Evolutionary conservation across 2,113 vertebrate species (phyloP).

Genomic region (Alosa alosa): DNA sequence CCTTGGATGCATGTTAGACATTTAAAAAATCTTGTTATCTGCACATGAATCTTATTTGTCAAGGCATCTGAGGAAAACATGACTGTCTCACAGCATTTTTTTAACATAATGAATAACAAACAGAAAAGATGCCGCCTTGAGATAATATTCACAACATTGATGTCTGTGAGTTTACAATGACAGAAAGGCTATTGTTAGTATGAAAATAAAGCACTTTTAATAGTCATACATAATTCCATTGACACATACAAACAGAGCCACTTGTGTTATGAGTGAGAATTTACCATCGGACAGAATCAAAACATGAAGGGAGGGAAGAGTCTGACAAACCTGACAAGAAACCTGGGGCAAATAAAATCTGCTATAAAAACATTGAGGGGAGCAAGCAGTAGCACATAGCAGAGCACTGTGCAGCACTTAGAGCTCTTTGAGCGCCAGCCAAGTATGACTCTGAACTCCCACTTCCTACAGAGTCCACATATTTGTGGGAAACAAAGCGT

Average conservation of each 20-base stretch:
- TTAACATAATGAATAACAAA: not conserved
- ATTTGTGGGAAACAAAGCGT: slow-evolving; percentile 16
- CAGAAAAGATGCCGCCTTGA: not conserved
- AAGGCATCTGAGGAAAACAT: not conserved
- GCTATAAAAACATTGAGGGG: not conserved
- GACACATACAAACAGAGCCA: slow-evolving; percentile 48
- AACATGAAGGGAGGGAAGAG: not conserved
- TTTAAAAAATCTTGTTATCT: too few relatives aligned
- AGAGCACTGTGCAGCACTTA: not conserved
- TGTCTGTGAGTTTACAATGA: not conserved
- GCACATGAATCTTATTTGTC: too few relatives aligned
- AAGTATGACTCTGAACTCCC: not conserved
- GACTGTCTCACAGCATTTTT: not conserved
- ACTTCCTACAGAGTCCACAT: slow-evolving; percentile 5
- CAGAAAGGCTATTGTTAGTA: slow-evolving; percentile 36
- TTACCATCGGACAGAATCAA: not conserved
- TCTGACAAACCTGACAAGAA: not conserved
- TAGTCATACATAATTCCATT: slow-evolving; percentile 58
- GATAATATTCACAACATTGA: not conserved
- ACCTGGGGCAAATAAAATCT: not conserved
- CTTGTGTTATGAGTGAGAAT: slow-evolving; percentile 21
- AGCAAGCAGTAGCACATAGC: not conserved
- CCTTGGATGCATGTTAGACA: not conserved
- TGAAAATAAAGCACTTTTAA: slow-evolving; percentile 77
- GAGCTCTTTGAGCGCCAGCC: slow-evolving; percentile 3